Conservation (phyloP, 2,113 vertebrate genomes). For the Perca flavescens region DNA sequence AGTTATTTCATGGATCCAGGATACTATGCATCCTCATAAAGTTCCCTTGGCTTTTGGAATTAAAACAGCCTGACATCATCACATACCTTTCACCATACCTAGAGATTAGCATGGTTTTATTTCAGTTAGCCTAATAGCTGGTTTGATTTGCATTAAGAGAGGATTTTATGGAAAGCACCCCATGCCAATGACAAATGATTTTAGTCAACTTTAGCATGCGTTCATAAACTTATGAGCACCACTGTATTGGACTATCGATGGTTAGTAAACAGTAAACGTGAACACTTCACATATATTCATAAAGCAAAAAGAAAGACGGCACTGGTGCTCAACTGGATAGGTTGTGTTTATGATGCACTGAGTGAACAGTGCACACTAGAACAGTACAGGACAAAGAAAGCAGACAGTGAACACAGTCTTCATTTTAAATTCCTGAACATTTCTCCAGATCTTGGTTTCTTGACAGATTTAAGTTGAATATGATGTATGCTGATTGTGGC, state of each 20-base stretch:
- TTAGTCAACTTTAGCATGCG: too few relatives aligned
- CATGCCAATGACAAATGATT: too few relatives aligned
- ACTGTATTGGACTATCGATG: background rate
- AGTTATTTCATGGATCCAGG: too few relatives aligned
- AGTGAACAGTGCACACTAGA: background rate
- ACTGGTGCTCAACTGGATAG: constrained; percentile 3
- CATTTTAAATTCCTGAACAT: background rate
- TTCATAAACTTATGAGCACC: too few relatives aligned
- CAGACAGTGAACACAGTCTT: background rate
- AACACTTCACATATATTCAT: background rate
- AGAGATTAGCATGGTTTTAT: too few relatives aligned
- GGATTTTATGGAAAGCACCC: too few relatives aligned
- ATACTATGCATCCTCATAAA: too few relatives aligned
- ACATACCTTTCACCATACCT: too few relatives aligned
- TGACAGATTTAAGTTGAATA: background rate
- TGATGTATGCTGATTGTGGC: background rate
- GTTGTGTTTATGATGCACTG: constrained; percentile 14
- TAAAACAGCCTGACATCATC: too few relatives aligned
- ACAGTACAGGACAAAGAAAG: constrained; percentile 5
- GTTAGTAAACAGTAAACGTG: background rate
- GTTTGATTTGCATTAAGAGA: too few relatives aligned
- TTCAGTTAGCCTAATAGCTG: too few relatives aligned
- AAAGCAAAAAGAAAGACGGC: constrained; percentile 1
- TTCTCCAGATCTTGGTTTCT: constrained; percentile 4
- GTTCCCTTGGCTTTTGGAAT: too few relatives aligned